Percentiles rank a stretch among this genome's conserved stretches.
These are phyloP conservation scores for Hanleya hanleyi DNA, from an alignment of 2,888 invertebrate genomes.

Conservation along the genomic window DNA sequence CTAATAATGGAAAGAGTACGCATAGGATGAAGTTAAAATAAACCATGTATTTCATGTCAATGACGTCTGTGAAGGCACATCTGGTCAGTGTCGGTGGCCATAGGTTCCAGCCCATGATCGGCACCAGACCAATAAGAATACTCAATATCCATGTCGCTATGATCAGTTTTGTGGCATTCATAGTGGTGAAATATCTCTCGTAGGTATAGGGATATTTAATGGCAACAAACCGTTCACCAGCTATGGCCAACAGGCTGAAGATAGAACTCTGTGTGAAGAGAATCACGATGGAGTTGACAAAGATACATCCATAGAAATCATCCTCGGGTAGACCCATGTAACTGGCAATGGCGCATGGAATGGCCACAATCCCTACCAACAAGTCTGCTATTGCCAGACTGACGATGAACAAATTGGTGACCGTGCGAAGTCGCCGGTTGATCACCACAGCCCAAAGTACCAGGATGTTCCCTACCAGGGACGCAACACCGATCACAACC, in stretches of 20 bases:
- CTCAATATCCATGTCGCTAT: slow-evolving; percentile 58
- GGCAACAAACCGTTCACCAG: slow-evolving; percentile 68
- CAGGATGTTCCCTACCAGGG: slow-evolving; percentile 54
- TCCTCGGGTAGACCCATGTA: slow-evolving; percentile 53
- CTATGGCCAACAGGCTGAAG: slow-evolving; percentile 66
- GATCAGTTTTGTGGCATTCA: slow-evolving; percentile 48
- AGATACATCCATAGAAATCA: slow-evolving; percentile 61
- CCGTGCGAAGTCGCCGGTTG: slow-evolving; percentile 51
- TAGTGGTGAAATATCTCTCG: slow-evolving; percentile 51
- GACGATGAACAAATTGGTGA: slow-evolving; percentile 64
- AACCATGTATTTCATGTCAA: slow-evolving; percentile 70
- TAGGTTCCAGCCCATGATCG: slow-evolving; percentile 69
- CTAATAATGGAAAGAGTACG: slow-evolving; percentile 58
- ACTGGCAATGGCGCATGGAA: slow-evolving; percentile 56
- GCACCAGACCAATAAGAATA: slow-evolving; percentile 62
- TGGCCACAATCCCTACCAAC: slow-evolving; percentile 60
- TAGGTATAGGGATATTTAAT: slow-evolving; percentile 68
- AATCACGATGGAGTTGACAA: slow-evolving; percentile 66
- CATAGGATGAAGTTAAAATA: slow-evolving; percentile 71
- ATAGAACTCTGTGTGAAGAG: slow-evolving; percentile 70
- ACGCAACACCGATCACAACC: slow-evolving; percentile 48
- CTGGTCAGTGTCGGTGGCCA: slow-evolving; percentile 36
- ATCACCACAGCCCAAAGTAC: slow-evolving; percentile 56
- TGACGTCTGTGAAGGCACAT: slow-evolving; percentile 65
- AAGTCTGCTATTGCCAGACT: slow-evolving; percentile 64